Conservation (phyloP, 1,140 invertebrate species). For the Leptopilina clavipes region DNA sequence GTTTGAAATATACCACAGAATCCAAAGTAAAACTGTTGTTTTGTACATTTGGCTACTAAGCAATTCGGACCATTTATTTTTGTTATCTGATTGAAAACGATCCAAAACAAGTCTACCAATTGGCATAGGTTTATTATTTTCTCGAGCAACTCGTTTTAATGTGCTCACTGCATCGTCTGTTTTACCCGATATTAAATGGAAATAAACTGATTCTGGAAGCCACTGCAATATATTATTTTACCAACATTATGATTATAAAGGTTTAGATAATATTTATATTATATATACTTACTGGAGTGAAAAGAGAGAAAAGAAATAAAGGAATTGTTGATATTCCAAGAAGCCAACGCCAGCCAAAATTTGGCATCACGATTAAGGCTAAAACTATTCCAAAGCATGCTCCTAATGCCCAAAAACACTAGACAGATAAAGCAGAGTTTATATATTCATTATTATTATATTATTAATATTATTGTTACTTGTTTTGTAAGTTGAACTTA, state of each 20-base stretch:
- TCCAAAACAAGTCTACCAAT: conserved; percentile 91
- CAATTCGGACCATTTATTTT: conserved; percentile 86
- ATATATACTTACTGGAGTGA: conserved; percentile 82
- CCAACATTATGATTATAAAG: neutral
- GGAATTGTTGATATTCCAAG: conserved; percentile 91
- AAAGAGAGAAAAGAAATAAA: conserved; percentile 87
- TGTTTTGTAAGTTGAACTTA: conserved; percentile 75
- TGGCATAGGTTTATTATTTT: conserved; percentile 93
- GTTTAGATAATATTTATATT: too few species aligned
- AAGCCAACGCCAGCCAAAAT: conserved; percentile 93
- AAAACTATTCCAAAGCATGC: conserved; percentile 94
- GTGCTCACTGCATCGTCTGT: conserved; percentile 90
- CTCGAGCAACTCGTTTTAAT: conserved; percentile 88
- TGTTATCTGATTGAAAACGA: conserved; percentile 75
- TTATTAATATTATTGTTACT: conserved; percentile 29
- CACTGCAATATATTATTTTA: conserved; percentile 77
- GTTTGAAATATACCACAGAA: conserved; percentile 85
- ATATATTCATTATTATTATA: conserved; percentile 47
- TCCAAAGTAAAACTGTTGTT: conserved; percentile 92
- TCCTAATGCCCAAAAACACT: conserved; percentile 97
- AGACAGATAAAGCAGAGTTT: conserved; percentile 59
- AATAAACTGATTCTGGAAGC: conserved; percentile 94
- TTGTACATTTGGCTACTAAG: conserved; percentile 86
- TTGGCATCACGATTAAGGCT: conserved; percentile 93
- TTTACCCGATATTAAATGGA: conserved; percentile 88